These are phyloP conservation scores for Tryphoninae sp. DNA, from an alignment of 2,888 invertebrate species.

Conservation along the genomic window DNA sequence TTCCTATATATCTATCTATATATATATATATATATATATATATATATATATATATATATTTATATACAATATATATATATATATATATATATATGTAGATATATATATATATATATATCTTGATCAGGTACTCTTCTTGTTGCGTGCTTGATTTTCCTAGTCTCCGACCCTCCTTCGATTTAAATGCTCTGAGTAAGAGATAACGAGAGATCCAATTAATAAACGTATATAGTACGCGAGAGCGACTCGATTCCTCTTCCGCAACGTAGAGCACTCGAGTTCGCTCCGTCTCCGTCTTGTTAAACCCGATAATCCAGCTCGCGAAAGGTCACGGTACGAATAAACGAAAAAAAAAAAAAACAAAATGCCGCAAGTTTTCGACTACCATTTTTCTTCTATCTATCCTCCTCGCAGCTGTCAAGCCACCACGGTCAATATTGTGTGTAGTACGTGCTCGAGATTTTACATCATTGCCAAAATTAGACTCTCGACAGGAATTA, in stretches of 20 bases:
- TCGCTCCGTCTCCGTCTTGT: slow-evolving; percentile 19
- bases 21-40: too few species aligned
- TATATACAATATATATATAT: not conserved
- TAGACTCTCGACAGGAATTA: slow-evolving; percentile 33
- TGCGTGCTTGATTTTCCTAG: not conserved
- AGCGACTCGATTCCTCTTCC: slow-evolving; percentile 21
- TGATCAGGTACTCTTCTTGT: slow-evolving; percentile 4
- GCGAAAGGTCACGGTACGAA: slow-evolving; percentile 29
- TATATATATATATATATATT: not conserved
- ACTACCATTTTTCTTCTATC: not conserved
- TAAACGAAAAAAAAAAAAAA: slow-evolving; percentile 1
- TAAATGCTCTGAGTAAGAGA: slow-evolving; percentile 35
- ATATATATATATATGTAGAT: not conserved
- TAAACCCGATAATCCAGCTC: not conserved
- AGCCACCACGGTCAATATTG: not conserved
- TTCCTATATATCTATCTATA: not conserved
- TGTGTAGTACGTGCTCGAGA: not conserved
- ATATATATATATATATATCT: slow-evolving; percentile 7
- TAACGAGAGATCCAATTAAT: slow-evolving; percentile 35
- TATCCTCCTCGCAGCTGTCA: slow-evolving; percentile 7
- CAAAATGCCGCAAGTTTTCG: slow-evolving; percentile 1
- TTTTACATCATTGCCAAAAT: slow-evolving; percentile 49
- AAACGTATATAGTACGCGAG: not conserved
- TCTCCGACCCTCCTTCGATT: not conserved
- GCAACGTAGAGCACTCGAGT: slow-evolving; percentile 28